Evolutionary conservation across 2,888 invertebrate genomes (phyloP).

Genomic region (Myathropa florea): DNA sequence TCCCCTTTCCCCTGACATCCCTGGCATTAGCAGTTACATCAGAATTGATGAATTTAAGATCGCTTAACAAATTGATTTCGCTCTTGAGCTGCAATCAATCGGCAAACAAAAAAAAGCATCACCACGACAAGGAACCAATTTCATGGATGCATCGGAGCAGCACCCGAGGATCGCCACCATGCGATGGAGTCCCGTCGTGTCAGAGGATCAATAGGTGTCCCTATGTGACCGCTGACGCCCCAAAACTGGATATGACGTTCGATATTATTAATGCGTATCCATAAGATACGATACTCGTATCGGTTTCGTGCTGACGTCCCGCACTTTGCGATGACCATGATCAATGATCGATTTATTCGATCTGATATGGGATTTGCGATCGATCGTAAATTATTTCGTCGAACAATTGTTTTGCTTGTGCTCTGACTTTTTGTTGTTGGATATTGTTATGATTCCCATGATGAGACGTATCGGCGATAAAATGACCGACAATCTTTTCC

Average conservation of each 20-base stretch:
- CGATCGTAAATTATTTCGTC: slow-evolving; percentile 69
- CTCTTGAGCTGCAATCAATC: not conserved
- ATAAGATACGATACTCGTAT: slow-evolving; percentile 58
- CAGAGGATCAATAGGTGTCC: slow-evolving; percentile 53
- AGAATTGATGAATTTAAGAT: slow-evolving; percentile 61
- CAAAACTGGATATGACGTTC: slow-evolving; percentile 33
- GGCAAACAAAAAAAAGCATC: not conserved
- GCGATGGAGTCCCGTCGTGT: slow-evolving; percentile 58
- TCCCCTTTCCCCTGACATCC: not conserved
- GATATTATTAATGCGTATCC: slow-evolving; percentile 65
- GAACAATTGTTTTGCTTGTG: slow-evolving; percentile 64
- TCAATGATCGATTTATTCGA: slow-evolving; percentile 70
- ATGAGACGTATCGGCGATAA: slow-evolving; percentile 34
- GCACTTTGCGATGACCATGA: slow-evolving; percentile 55
- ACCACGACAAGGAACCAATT: not conserved
- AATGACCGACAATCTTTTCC: slow-evolving; percentile 47
- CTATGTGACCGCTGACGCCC: slow-evolving; percentile 49
- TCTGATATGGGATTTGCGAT: slow-evolving; percentile 70
- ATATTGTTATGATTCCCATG: slow-evolving; percentile 62
- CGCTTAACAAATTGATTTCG: slow-evolving; percentile 66
- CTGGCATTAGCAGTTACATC: slow-evolving; percentile 48
- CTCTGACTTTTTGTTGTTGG: not conserved
- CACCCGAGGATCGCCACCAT: slow-evolving; percentile 39
- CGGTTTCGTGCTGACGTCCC: slow-evolving; percentile 3
- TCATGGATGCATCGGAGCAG: slow-evolving; percentile 20